Evolutionary conservation across 37 sponge, comb jelly and placozoan genomes (phyloP).

Genomic region (Cladorhizidae sp.): DNA sequence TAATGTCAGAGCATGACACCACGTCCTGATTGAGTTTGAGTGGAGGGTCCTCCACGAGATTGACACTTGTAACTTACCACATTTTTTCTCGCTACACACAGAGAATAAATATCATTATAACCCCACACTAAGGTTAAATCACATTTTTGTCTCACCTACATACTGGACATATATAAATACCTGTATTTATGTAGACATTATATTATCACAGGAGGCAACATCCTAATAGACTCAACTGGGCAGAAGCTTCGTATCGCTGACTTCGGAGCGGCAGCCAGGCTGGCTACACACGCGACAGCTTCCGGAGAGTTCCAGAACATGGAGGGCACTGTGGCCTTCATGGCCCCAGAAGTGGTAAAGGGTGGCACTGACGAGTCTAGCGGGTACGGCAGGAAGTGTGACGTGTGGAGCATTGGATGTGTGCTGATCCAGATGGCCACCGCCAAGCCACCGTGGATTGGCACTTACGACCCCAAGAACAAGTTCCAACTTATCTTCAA

Average conservation of each 20-base stretch:
- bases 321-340: constrained; percentile 88
- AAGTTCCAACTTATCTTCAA: constrained; percentile 79
- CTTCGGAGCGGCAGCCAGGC: constrained; percentile 79
- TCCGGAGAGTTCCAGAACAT: constrained; percentile 78
- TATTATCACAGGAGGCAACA: constrained; percentile 70
- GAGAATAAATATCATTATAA: too few relatives aligned
- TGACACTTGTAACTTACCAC: too few relatives aligned
- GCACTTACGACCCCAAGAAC: constrained; percentile 62
- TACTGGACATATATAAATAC: too few relatives aligned
- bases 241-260: constrained; percentile 67
- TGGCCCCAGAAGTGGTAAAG: constrained; percentile 83
- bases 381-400: constrained; percentile 82
- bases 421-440: constrained; percentile 83
- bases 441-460: constrained; percentile 84
- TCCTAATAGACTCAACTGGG: constrained; percentile 85
- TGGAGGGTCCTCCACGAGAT: too few relatives aligned
- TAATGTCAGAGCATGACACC: too few relatives aligned
- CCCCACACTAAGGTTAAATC: too few relatives aligned
- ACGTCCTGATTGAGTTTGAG: too few relatives aligned
- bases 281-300: constrained; percentile 71
- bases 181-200: too few relatives aligned
- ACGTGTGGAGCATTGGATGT: constrained; percentile 90
- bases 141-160: too few relatives aligned
- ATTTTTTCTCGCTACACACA: too few relatives aligned
- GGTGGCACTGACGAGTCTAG: constrained; percentile 11